Evolutionary conservation across 2,888 invertebrate species (phyloP).

Genomic region (Cephonodes hylas): DNA sequence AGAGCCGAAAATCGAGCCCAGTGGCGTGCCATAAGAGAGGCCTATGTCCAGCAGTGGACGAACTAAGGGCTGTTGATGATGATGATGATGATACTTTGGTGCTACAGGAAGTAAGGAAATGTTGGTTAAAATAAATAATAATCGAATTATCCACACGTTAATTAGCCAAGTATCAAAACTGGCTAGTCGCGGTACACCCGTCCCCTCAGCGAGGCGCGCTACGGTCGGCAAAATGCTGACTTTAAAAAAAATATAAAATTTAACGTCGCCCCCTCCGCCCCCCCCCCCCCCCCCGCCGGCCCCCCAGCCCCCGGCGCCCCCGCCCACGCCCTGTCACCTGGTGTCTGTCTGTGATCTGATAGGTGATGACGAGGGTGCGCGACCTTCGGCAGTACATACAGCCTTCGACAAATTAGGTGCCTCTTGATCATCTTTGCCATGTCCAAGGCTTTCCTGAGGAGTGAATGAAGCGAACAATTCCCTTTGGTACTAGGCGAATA

Average conservation of each 20-base stretch:
- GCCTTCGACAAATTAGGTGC: not conserved
- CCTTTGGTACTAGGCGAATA: no score
- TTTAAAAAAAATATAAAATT: conserved; percentile 38
- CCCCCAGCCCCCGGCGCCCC: not conserved
- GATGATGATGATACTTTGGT: no score
- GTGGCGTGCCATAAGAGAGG: no score
- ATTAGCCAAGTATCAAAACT: not conserved
- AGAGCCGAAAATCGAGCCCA: no score
- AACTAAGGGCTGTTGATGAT: no score
- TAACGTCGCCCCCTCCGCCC: conserved; percentile 22
- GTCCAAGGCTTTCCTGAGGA: not conserved
- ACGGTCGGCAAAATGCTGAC: conserved; percentile 44
- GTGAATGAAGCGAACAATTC: no score
- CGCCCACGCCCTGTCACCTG: not conserved
- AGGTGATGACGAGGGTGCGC: not conserved
- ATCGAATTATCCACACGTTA: not conserved
- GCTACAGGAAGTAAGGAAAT: not conserved
- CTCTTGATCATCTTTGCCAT: not conserved
- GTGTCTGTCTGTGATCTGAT: conserved; percentile 15
- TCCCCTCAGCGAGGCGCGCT: conserved; percentile 24
- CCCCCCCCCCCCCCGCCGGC: not conserved
- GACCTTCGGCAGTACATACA: not conserved
- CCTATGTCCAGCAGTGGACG: no score
- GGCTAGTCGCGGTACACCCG: not conserved
- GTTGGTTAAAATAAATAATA: not conserved